Evolutionary conservation across 2,888 invertebrate genomes (phyloP).

Genomic region (Drosophila paracracens): DNA sequence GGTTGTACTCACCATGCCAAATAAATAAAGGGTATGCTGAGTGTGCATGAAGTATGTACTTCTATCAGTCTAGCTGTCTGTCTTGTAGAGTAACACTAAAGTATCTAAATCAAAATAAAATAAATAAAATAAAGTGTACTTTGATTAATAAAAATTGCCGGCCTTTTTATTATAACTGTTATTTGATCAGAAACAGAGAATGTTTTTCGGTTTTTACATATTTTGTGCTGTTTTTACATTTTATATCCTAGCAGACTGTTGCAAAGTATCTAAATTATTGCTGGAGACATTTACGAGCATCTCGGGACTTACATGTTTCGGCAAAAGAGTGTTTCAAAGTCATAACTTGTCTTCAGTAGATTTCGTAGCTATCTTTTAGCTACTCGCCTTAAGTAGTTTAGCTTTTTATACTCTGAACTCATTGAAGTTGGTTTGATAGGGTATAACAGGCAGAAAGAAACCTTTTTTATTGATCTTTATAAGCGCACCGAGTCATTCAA

Average conservation of each 20-base stretch:
- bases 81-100: not conserved
- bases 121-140: not conserved
- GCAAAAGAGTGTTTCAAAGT: not conserved
- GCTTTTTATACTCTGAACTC: not conserved
- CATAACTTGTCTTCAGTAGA: not conserved
- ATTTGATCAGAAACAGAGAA: not conserved
- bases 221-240: too few relatives aligned
- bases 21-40: not conserved
- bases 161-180: not conserved
- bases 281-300: not conserved
- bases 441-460: too few relatives aligned
- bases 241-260: too few relatives aligned
- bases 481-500: too few relatives aligned
- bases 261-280: not conserved
- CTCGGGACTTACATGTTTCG: not conserved
- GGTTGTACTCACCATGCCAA: not conserved
- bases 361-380: not conserved
- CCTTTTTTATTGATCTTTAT: too few relatives aligned
- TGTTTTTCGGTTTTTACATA: not conserved
- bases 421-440: fast-evolving
- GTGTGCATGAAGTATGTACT: not conserved
- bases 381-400: constrained; percentile 32
- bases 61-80: not conserved
- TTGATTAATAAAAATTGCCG: not conserved
- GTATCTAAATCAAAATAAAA: not conserved